Conservation (phyloP, 2,888 invertebrate species). For the Seira musarum region DNA sequence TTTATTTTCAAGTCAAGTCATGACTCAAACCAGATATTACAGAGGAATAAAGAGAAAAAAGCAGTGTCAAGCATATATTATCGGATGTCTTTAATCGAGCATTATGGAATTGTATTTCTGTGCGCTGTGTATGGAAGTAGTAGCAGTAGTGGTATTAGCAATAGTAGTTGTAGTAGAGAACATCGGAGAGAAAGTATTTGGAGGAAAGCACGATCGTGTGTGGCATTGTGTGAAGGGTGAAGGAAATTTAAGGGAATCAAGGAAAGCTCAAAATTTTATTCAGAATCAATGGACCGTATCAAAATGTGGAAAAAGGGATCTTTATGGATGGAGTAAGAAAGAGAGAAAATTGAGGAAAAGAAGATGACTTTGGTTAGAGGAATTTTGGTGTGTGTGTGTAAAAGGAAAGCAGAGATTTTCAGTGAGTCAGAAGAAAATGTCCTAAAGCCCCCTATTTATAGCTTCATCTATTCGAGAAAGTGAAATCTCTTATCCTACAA, state of each 20-base stretch:
- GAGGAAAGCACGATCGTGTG: too few species aligned
- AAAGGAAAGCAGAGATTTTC: conserved; percentile 37
- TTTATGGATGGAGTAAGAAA: conserved; percentile 31
- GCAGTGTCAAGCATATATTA: conserved; percentile 43
- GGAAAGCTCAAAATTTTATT: conserved; percentile 66
- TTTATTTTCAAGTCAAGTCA: conserved; percentile 32
- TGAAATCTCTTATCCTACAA: too few species aligned
- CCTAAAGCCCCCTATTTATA: conserved; percentile 56
- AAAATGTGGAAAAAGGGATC: conserved; percentile 61
- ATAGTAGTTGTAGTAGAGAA: too few species aligned
- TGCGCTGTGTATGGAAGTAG: too few species aligned
- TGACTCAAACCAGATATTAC: conserved; percentile 18
- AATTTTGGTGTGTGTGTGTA: conserved; percentile 3
- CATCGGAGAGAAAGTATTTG: too few species aligned
- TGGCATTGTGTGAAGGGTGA: conserved; percentile 32
- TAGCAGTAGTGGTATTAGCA: too few species aligned
- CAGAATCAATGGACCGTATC: conserved; percentile 66
- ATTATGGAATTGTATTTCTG: too few species aligned
- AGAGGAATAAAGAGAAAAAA: conserved; percentile 11
- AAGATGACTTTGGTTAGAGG: background rate
- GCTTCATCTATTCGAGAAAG: conserved; percentile 53
- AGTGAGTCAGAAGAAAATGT: conserved; percentile 46
- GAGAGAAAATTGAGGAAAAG: too few species aligned
- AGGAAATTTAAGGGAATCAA: conserved; percentile 57
- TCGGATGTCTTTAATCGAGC: conserved; percentile 20